Conservation (phyloP, 2,113 vertebrate genomes). For the Cnemophilus loriae region DNA sequence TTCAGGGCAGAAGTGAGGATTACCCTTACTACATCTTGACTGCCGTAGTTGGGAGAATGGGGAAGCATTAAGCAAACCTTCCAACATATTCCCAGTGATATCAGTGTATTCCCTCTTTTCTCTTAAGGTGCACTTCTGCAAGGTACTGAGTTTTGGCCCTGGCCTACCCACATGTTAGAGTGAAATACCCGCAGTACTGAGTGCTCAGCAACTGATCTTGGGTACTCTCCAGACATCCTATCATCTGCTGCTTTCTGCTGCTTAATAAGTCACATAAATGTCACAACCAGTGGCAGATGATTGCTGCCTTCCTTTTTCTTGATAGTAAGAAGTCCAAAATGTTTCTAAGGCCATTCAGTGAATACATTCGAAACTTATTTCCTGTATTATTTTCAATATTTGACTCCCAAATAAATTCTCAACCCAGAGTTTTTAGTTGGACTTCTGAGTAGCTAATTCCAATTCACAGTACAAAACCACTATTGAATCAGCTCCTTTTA, state of each 20-base stretch:
- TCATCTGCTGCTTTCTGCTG: background rate
- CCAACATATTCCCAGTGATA: background rate
- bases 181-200: background rate
- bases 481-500: conserved; percentile 33
- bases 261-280: background rate
- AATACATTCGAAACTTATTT: background rate
- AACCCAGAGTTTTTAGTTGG: background rate
- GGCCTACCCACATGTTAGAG: background rate
- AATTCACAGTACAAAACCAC: background rate
- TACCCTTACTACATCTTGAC: fast-evolving
- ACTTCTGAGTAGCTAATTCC: background rate
- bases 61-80: background rate
- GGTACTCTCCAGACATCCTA: background rate
- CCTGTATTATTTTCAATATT: background rate
- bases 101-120: background rate
- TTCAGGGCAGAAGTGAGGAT: background rate
- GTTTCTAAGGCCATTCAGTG: background rate
- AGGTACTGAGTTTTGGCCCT: background rate
- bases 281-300: background rate
- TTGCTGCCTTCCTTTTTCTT: background rate
- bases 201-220: background rate
- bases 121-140: background rate
- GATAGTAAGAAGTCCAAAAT: background rate
- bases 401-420: background rate
- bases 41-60: fast-evolving